Evolutionary conservation across 30 jellyfish, hydroid and myxozoan genomes (phyloP), one percentile per base, ranked within the genome.

Genomic region (Aurelia coerulea): DNA sequence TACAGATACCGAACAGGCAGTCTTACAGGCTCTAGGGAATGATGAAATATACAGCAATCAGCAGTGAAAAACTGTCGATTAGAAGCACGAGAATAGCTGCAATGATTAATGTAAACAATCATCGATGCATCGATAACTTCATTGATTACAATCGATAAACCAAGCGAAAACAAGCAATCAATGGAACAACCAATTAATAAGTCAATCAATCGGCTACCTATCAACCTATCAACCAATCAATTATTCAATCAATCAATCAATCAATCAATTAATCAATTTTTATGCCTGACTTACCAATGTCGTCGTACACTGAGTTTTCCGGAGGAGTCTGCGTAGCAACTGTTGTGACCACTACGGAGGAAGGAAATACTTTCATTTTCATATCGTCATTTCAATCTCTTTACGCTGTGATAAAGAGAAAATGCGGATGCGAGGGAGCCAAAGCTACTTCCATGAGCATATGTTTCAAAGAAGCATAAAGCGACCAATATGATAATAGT

Each of bases 301-400:
- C 85, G 35, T 80, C 87, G 19, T 59, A 74, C 4, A 76, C 35
- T 62, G 89, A 35, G 58, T 65, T 74, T 73, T 89, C 91, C 4
- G 92, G 92, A 7, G 86, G 83, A 3, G 97, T 89, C 52, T 89
- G 97, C 72, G 97, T 89, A 10, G 97, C 92, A 19, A 89, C 97
- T 5, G 97, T 89, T 19, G 97, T 89, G 10, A 89, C 88, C 89
- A 89, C 97, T 89, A 32, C 33, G 62, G 54, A 37, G 15, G 39
- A 19, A 68, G 23, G 29, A 77, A 15, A 49, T 11, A 4, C 19
- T 62, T 29, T 16, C 9, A 16, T 17, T 1, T 16, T 16, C 32
- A 5, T 13, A 5, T 2, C 9, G 9, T 14, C 19, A 18, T 14
- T 66, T 23, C 6, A 54, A 54, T 17, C 13, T 54, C 16, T 54